Evolutionary conservation across 2,888 invertebrate species (phyloP).

Genomic region (Drosophila paramelanica): DNA sequence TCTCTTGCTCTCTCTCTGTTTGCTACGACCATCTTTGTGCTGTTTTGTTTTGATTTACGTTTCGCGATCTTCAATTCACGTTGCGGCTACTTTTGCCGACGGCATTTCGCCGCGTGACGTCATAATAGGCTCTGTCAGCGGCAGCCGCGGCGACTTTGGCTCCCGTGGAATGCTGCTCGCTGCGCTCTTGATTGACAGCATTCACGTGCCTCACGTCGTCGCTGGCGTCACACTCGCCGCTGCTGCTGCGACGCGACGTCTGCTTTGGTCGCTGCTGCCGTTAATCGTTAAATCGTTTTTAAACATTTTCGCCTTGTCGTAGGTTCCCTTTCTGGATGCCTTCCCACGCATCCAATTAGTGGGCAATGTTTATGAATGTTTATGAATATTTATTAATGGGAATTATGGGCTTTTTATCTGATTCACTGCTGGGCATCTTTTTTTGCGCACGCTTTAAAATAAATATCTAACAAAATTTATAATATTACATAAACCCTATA

Average conservation of each 20-base stretch:
- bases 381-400: conserved; percentile 11
- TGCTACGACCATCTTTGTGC: conserved; percentile 30
- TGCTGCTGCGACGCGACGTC: conserved; percentile 24
- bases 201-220: conserved; percentile 77
- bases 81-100: conserved; percentile 69
- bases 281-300: conserved; percentile 40
- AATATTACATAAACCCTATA: too few relatives aligned
- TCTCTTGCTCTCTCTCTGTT: not conserved
- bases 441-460: too few relatives aligned
- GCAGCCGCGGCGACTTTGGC: conserved; percentile 24
- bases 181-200: conserved; percentile 74
- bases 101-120: conserved; percentile 73
- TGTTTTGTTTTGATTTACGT: conserved; percentile 79
- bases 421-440: not conserved
- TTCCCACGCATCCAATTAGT: conserved; percentile 19
- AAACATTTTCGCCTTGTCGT: conserved; percentile 58
- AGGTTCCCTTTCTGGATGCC: conserved; percentile 41
- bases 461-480: too few relatives aligned
- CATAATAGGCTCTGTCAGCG: conserved; percentile 45
- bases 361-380: not conserved
- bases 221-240: conserved; percentile 8
- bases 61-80: conserved; percentile 59
- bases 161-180: conserved; percentile 60
- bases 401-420: not conserved
- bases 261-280: conserved; percentile 5